Evolutionary conservation across 2,113 vertebrate genomes (phyloP).

Genomic region (Otocyon megalotis): DNA sequence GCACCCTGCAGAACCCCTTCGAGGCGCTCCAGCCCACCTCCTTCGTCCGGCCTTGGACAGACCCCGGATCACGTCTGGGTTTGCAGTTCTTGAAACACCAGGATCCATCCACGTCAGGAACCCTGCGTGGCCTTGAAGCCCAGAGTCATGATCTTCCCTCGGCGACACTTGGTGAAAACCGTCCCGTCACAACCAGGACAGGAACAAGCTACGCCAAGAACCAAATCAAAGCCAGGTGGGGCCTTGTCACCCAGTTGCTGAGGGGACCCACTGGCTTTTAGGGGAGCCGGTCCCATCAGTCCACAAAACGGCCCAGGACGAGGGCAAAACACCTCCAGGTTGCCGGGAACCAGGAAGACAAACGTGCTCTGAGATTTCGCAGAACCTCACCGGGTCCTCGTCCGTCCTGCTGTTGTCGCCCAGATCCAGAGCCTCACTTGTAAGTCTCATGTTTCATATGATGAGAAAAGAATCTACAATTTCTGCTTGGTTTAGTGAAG

Average conservation of each 20-base stretch:
- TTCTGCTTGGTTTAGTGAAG: constrained; percentile 81
- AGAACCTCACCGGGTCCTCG: constrained; percentile 81
- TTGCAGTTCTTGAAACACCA: background rate
- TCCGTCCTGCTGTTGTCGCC: constrained; percentile 82
- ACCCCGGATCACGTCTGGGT: background rate
- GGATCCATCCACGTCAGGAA: background rate
- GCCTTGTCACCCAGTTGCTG: constrained; percentile 52
- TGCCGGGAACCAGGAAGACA: constrained; percentile 85
- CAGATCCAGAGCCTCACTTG: constrained; percentile 80
- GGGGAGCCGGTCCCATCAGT: constrained; percentile 74
- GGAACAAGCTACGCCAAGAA: background rate
- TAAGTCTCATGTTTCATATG: constrained; percentile 82
- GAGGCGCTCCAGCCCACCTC: too few species aligned
- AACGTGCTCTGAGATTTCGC: constrained; percentile 84
- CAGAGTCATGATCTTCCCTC: background rate
- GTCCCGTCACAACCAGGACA: background rate
- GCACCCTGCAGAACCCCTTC: background rate
- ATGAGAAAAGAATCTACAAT: constrained; percentile 84
- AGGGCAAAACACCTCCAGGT: constrained; percentile 82
- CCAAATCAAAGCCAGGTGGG: background rate
- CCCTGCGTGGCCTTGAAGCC: background rate
- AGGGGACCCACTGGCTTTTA: background rate
- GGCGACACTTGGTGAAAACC: background rate
- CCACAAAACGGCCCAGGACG: constrained; percentile 77
- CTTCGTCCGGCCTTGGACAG: background rate